A percentile compares a stretch with the other conserved stretches of the same genome.
phyloP scores from a whole-genome alignment of 92 coral and sea anemone species.

The Zoanthus sociatus region DNA sequence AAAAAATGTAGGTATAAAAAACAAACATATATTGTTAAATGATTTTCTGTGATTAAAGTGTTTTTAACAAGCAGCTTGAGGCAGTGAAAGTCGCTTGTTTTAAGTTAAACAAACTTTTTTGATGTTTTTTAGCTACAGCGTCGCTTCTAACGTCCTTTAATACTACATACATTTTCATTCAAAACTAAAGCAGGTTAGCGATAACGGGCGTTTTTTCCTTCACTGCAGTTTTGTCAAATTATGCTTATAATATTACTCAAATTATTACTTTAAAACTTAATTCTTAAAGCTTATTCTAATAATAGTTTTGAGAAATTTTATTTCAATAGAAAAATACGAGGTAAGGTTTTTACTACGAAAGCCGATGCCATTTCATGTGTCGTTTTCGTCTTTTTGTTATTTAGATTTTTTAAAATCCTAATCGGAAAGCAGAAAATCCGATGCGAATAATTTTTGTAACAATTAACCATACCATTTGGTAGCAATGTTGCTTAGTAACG shows the following conservation, averaged over 20 bases:
- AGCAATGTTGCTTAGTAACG: constrained; percentile 17
- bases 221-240: too few species aligned
- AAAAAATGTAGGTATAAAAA: neutral
- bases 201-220: too few species aligned
- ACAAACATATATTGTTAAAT: neutral
- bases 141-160: too few species aligned
- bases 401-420: too few species aligned
- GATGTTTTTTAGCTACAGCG: neutral
- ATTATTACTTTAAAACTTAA: too few species aligned
- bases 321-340: too few species aligned
- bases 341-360: neutral
- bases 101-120: neutral
- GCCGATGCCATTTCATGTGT: neutral
- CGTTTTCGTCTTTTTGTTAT: neutral
- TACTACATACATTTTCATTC: too few species aligned
- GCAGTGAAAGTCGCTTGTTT: neutral
- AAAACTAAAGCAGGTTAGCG: too few species aligned
- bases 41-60: constrained; percentile 4
- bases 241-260: too few species aligned
- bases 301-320: too few species aligned
- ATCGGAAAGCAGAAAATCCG: neutral
- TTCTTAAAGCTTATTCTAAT: too few species aligned
- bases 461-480: neutral
- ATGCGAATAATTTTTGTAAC: neutral
- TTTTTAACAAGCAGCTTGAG: neutral